Percentiles rank a stretch among this genome's conserved stretches.
These are phyloP conservation scores for Zaprionus kolodkinae DNA, from an alignment of 1,140 invertebrate genomes.

Conservation along the genomic window DNA sequence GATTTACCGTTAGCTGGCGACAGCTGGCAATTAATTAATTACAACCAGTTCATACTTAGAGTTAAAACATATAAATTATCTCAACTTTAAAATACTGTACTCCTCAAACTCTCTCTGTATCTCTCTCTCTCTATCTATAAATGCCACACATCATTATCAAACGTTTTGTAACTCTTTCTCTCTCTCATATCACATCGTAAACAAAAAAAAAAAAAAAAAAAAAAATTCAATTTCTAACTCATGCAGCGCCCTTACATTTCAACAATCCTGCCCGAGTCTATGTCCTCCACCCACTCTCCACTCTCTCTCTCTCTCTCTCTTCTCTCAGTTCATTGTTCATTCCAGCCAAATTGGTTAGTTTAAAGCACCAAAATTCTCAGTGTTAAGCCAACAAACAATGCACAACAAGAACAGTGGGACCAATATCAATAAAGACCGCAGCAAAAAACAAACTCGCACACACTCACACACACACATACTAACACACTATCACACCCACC, in stretches of 20 bases:
- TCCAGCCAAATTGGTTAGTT: slow-evolving; percentile 66
- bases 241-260: slow-evolving; percentile 53
- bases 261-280: slow-evolving; percentile 23
- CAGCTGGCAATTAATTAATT: slow-evolving; percentile 31
- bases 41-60: slow-evolving; percentile 50
- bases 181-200: slow-evolving; percentile 41
- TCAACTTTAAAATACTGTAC: slow-evolving; percentile 57
- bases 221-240: slow-evolving; percentile 51
- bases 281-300: slow-evolving; percentile 21
- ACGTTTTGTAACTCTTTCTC: slow-evolving; percentile 47
- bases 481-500: slow-evolving; percentile 16
- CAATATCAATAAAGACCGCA: slow-evolving; percentile 12
- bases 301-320: slow-evolving; percentile 24
- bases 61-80: slow-evolving; percentile 63
- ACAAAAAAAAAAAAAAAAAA: slow-evolving; percentile 21
- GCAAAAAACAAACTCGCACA: background rate
- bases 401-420: slow-evolving; percentile 25
- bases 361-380: slow-evolving; percentile 56
- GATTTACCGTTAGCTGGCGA: slow-evolving; percentile 52
- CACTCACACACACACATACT: slow-evolving; percentile 23
- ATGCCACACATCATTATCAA: slow-evolving; percentile 55
- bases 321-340: slow-evolving; percentile 60
- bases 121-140: slow-evolving; percentile 28
- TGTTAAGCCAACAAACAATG: slow-evolving; percentile 35
- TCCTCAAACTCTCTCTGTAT: slow-evolving; percentile 17